Percentiles rank a stretch among this genome's conserved stretches.
phyloP scores from a whole-genome alignment of 2,797 vertebrate species.

The Enteromius treurensis region DNA sequence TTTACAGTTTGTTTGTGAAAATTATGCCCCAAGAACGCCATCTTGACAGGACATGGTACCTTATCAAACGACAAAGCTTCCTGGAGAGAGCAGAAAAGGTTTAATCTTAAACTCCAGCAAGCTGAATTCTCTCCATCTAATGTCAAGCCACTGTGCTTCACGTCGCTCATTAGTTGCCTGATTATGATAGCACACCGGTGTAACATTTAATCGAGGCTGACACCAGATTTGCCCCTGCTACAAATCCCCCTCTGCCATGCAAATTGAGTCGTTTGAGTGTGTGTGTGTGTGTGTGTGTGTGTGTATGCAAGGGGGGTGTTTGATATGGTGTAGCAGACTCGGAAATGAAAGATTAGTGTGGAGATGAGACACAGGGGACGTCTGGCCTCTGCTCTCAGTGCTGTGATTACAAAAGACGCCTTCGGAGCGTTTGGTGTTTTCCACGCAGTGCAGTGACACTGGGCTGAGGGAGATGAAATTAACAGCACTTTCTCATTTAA shows the following conservation, averaged over 20 bases:
- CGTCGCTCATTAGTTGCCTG: constrained; percentile 95
- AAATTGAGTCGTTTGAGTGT: constrained; percentile 98
- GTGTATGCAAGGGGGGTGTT: constrained; percentile 70
- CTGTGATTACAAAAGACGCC: constrained; percentile 94
- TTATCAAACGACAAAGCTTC: constrained; percentile 6
- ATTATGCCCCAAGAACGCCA: not conserved
- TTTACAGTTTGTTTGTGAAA: constrained; percentile 86
- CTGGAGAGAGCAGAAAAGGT: not conserved
- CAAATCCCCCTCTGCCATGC: constrained; percentile 97
- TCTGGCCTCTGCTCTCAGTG: constrained; percentile 87
- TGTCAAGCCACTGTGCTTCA: constrained; percentile 26
- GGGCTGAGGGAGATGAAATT: constrained; percentile 86
- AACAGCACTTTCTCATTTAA: constrained; percentile 70
- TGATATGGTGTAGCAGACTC: constrained; percentile 99
- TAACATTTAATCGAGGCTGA: constrained; percentile 99
- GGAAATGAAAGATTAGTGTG: constrained; percentile 99
- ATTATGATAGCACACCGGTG: constrained; percentile 99
- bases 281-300: constrained; percentile 13
- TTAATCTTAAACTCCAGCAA: constrained; percentile 77
- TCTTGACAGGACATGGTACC: not conserved
- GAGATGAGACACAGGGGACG: constrained; percentile 92
- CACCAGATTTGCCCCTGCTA: constrained; percentile 99
- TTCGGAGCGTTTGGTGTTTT: constrained; percentile 84
- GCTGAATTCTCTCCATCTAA: constrained; percentile 78
- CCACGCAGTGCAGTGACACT: constrained; percentile 31